Evolutionary conservation across 2,113 vertebrate genomes (phyloP).

Genomic region (Herpailurus yagouaroundi): DNA sequence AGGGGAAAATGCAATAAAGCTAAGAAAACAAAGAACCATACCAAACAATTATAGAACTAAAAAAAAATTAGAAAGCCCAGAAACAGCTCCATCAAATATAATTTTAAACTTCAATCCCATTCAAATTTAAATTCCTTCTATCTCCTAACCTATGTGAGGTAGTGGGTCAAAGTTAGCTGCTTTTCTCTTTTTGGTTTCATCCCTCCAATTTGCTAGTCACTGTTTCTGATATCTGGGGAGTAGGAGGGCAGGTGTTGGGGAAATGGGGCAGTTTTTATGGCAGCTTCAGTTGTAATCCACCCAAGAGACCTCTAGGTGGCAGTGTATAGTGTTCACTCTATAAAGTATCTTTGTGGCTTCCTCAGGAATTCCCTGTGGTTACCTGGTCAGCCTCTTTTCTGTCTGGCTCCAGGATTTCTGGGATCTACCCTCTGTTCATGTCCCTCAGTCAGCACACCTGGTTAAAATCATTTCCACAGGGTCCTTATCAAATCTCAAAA

Average conservation of each 20-base stretch:
- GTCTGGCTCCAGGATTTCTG: neutral
- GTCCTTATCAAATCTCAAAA: neutral
- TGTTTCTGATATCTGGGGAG: neutral
- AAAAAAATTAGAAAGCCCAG: neutral
- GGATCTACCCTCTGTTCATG: neutral
- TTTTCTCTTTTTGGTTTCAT: neutral
- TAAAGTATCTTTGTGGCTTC: neutral
- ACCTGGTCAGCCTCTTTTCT: neutral
- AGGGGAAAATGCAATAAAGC: neutral
- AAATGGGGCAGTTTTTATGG: neutral
- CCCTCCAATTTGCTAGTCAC: neutral
- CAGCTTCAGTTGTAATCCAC: neutral
- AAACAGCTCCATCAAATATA: neutral
- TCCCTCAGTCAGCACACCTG: neutral
- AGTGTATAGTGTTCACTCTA: neutral
- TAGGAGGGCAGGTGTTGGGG: neutral
- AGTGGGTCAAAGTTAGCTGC: neutral
- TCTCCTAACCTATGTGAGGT: neutral
- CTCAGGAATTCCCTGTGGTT: neutral
- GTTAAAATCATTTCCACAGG: neutral
- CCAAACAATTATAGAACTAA: neutral
- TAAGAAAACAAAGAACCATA: slow-evolving; percentile 3
- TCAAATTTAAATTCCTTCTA: slow-evolving; percentile 8
- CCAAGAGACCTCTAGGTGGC: neutral
- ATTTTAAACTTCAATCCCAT: neutral